Percentiles rank a stretch among this genome's conserved stretches.
Evolutionary conservation across 2,113 vertebrate species (phyloP).

Genomic region (Columba janthina): DNA sequence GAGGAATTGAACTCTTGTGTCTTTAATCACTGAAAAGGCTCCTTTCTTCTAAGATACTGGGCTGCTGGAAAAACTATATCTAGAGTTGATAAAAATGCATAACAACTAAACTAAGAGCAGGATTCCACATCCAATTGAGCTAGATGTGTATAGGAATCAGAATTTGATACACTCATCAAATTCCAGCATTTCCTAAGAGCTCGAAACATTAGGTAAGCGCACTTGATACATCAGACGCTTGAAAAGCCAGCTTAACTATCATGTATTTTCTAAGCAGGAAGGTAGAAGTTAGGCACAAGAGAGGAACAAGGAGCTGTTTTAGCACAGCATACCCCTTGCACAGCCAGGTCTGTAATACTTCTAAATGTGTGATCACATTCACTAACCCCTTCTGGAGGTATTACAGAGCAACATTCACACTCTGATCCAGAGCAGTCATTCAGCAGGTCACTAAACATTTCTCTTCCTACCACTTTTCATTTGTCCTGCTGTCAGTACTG

Average conservation of each 20-base stretch:
- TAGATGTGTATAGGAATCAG: background rate
- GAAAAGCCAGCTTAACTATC: background rate
- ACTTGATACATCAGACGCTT: background rate
- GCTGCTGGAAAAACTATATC: background rate
- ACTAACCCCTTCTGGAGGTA: background rate
- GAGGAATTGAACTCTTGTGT: background rate
- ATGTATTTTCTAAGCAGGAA: background rate
- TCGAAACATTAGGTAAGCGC: background rate
- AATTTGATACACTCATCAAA: rapidly evolving
- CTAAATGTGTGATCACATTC: background rate
- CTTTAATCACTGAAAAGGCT: background rate
- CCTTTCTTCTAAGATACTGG: background rate
- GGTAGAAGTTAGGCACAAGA: background rate
- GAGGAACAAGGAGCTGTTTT: background rate
- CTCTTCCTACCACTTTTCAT: background rate
- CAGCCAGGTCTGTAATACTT: background rate
- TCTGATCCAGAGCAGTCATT: background rate
- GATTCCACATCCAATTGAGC: background rate
- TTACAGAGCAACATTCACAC: background rate
- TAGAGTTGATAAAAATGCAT: background rate
- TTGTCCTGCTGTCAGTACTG: background rate
- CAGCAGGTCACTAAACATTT: background rate
- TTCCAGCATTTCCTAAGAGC: background rate
- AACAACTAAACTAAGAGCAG: background rate
- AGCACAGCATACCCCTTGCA: background rate